Evolutionary conservation across 2,113 vertebrate genomes (phyloP), one percentile per base, ranked within the genome.

Genomic region (Stictonetta naevosa): DNA sequence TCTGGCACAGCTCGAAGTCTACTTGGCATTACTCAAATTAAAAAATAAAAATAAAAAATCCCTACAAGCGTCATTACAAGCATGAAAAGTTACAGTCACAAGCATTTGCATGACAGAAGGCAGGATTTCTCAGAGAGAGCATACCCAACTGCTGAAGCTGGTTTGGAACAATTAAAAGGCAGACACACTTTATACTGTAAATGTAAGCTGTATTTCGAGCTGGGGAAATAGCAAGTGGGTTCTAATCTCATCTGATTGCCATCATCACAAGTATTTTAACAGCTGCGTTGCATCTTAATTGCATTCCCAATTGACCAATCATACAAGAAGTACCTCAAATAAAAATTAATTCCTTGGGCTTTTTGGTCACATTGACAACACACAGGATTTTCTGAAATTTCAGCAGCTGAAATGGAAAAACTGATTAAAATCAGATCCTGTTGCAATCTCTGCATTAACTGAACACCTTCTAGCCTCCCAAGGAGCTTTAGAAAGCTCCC

Each of bases 221-320:
- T 25, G 31, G 48, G 19, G 67, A 92, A 95, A 83, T 14, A 29
- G 44, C 53, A 75, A 69, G 29, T 25, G 14, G 59, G 21, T 19
- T 77, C 38, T 86, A 77, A 71, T 90, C 55, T 93, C 63, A 58
- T 71, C 73, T 78, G 73, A 89, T 3, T 36, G 71, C 66, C 93
- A 91, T 40, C 40, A 76, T 36, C 74, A 80, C 40, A 85, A 81
- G 56, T 42, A 21, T 78, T 86, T 78, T 53, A 89, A 94, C 90
- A 66, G n/a, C 84, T 33, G 67, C 18, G 34, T 20, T 92, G 82
- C 44, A 89, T n/a, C 84, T 87, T 82, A 82, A 91, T 44, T 66
- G 63, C 58, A 77, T 76, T 94, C 90, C 74, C 81, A 85, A 44
- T 60, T 93, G 96, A 90, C 71, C 67, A 68, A 31, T 73, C 63